These are phyloP conservation scores for honey bee (Apis mellifera) DNA, from an alignment of 1,140 invertebrate species.

Conservation along the genomic window DNA sequence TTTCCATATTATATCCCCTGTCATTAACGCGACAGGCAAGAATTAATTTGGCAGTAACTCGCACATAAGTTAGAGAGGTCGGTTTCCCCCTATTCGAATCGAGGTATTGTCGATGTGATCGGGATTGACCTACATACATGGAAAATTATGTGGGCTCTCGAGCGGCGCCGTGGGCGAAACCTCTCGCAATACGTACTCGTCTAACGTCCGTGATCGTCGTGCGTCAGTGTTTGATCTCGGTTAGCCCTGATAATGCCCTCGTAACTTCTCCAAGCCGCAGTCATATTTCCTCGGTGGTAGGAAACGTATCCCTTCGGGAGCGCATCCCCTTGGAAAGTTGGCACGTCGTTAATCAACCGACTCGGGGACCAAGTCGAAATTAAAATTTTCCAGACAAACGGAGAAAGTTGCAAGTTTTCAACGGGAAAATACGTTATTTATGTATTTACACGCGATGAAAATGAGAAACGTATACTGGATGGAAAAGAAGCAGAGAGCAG, in stretches of 20 bases:
- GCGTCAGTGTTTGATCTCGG: constrained; percentile 48
- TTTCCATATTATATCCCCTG: neutral
- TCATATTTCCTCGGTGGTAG: constrained; percentile 2
- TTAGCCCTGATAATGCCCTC: constrained; percentile 38
- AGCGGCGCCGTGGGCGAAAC: constrained; percentile 4
- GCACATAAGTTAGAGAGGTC: too few relatives aligned
- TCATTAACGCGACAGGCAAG: neutral
- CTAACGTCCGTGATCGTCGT: constrained; percentile 6
- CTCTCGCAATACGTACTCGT: constrained; percentile 7
- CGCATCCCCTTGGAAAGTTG: neutral
- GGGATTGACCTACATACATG: constrained; percentile 21
- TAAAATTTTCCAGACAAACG: neutral
- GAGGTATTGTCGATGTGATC: constrained; percentile 4
- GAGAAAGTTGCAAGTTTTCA: neutral
- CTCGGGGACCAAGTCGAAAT: neutral
- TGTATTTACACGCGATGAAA: neutral
- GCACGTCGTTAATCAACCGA: neutral
- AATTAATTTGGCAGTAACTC: neutral
- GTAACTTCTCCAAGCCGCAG: constrained; percentile 15
- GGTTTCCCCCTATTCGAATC: neutral
- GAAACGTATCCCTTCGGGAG: neutral
- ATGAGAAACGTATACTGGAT: neutral
- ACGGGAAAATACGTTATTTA: neutral
- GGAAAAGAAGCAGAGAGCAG: neutral
- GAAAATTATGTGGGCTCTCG: constrained; percentile 39